Conservation (phyloP, 1,140 invertebrate species). For the Drosophila mauritiana region DNA sequence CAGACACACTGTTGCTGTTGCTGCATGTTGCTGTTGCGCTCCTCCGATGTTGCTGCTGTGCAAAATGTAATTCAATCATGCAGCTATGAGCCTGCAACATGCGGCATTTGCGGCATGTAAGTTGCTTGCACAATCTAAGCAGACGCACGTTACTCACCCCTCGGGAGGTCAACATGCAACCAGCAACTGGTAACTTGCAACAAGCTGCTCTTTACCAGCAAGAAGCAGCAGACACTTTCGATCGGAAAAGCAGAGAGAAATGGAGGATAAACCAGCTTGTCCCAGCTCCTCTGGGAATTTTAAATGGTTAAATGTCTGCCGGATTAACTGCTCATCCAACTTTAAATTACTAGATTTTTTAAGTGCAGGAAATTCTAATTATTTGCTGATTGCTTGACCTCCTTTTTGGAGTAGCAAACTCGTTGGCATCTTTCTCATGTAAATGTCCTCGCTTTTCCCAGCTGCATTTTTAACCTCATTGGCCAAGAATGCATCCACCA, state of each 20-base stretch:
- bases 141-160: constrained; percentile 79
- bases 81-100: constrained; percentile 55
- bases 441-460: constrained; percentile 31
- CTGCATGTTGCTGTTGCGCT: constrained; percentile 42
- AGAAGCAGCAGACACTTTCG: constrained; percentile 31
- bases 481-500: constrained; percentile 59
- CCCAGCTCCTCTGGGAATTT: constrained; percentile 21
- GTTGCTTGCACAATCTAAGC: constrained; percentile 68
- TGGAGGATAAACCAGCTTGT: constrained; percentile 20
- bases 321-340: constrained; percentile 41
- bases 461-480: constrained; percentile 54
- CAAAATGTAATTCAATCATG: constrained; percentile 83
- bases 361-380: constrained; percentile 49
- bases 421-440: constrained; percentile 23
- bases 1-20: constrained; percentile 58
- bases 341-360: constrained; percentile 13
- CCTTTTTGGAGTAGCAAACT: constrained; percentile 17
- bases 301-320: constrained; percentile 40
- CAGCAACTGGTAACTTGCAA: constrained; percentile 3
- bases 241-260: background rate
- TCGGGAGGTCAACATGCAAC: constrained; percentile 70
- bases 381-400: constrained; percentile 47
- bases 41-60: constrained; percentile 47
- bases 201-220: constrained; percentile 3
- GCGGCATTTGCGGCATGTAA: constrained; percentile 46